Conservation (phyloP, 2,888 invertebrate species). For the Eurytoma californica region DNA sequence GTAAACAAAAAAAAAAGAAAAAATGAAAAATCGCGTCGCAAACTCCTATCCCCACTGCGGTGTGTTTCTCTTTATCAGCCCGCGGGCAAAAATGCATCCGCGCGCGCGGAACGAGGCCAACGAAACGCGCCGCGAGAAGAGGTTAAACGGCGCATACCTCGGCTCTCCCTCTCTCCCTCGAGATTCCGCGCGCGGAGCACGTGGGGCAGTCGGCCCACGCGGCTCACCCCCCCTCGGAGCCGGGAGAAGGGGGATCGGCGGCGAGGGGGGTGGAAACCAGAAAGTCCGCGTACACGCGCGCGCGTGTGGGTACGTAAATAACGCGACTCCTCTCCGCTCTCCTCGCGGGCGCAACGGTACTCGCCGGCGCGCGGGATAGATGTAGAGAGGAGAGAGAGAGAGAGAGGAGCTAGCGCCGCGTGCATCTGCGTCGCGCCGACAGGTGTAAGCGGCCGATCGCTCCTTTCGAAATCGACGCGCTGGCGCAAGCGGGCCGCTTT, state of each 20-base stretch:
- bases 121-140: conserved; percentile 41
- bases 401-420: not conserved
- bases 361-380: not conserved
- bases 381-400: not conserved
- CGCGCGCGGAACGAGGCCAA: conserved; percentile 43
- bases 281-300: not conserved
- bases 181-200: conserved; percentile 22
- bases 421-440: conserved; percentile 40
- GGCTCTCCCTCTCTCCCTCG: not conserved
- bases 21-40: no score
- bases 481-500: not conserved
- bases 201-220: conserved; percentile 28
- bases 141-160: conserved; percentile 14
- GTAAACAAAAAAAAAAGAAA: no score
- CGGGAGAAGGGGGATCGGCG: not conserved
- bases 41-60: no score
- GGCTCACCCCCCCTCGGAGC: not conserved
- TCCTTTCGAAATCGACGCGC: conserved; percentile 41
- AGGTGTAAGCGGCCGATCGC: conserved; percentile 51
- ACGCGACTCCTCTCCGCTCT: conserved; percentile 7
- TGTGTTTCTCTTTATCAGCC: not conserved
- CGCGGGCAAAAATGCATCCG: conserved; percentile 4
- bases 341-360: conserved; percentile 37
- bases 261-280: not conserved
- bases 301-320: not conserved